phyloP scores from a whole-genome alignment of 2,888 invertebrate species.

The Graphium colonna region DNA sequence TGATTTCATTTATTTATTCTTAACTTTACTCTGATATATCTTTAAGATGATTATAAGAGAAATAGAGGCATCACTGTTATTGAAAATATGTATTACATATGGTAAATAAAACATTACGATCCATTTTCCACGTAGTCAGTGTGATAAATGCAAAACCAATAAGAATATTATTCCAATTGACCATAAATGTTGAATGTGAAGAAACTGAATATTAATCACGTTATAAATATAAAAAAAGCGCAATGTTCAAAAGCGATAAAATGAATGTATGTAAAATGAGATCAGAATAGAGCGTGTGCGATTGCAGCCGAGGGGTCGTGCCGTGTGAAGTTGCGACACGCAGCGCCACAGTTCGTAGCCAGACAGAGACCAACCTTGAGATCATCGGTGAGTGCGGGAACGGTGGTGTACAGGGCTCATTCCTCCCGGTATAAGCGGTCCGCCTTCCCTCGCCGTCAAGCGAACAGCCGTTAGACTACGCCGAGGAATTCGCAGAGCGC shows the following conservation, averaged over 20 bases:
- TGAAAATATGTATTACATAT: not conserved
- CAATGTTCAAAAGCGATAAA: constrained; percentile 33
- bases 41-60: too few relatives aligned
- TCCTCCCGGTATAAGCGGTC: constrained; percentile 72
- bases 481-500: constrained; percentile 63
- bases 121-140: not conserved
- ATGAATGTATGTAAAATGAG: constrained; percentile 52
- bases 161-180: constrained; percentile 2
- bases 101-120: too few relatives aligned
- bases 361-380: constrained; percentile 69
- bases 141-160: constrained; percentile 1
- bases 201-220: constrained; percentile 19
- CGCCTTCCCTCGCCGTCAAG: constrained; percentile 74
- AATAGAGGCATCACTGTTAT: not conserved
- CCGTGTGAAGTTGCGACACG: constrained; percentile 59
- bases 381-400: constrained; percentile 77
- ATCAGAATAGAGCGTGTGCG: constrained; percentile 61
- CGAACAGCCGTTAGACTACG: constrained; percentile 73
- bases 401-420: constrained; percentile 76
- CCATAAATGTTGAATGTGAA: not conserved
- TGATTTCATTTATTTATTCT: not conserved
- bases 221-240: constrained; percentile 33
- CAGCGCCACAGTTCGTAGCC: constrained; percentile 34
- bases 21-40: too few relatives aligned
- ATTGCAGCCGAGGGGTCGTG: constrained; percentile 55